Percentiles rank a stretch among this genome's conserved stretches.
Evolutionary conservation across 2,797 vertebrate genomes (phyloP).

Genomic region (Parauchenoglanis ngamensis): DNA sequence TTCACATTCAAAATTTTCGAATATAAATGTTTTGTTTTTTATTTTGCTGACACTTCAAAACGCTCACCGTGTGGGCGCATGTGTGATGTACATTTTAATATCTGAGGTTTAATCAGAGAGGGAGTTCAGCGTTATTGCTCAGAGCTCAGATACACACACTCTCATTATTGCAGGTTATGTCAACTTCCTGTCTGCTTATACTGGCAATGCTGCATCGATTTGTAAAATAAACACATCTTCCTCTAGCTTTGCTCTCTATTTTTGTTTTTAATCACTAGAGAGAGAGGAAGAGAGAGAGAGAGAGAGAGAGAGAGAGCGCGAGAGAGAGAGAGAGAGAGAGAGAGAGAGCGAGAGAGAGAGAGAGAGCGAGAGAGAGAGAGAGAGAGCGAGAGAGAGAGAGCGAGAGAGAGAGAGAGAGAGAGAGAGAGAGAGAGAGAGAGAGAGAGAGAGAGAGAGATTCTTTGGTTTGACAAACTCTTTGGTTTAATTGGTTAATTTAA

Average conservation of each 20-base stretch:
- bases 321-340: background rate
- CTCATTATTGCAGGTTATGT: conserved; percentile 28
- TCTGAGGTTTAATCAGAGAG: background rate
- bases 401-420: background rate
- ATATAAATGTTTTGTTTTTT: background rate
- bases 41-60: background rate
- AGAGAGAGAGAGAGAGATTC: background rate
- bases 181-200: background rate
- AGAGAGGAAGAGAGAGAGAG: background rate
- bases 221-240: background rate
- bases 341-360: background rate
- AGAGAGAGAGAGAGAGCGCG: background rate
- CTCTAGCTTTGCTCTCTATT: background rate
- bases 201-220: background rate
- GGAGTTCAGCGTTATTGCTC: background rate
- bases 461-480: background rate
- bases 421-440: background rate
- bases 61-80: background rate
- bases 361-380: background rate
- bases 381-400: background rate
- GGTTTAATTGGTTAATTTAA: background rate
- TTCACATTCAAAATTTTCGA: background rate
- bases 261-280: background rate
- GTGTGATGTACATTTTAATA: background rate
- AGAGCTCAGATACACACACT: background rate